Evolutionary conservation across 1,140 invertebrate species (phyloP).

Genomic region (Anthonomus grandis): DNA sequence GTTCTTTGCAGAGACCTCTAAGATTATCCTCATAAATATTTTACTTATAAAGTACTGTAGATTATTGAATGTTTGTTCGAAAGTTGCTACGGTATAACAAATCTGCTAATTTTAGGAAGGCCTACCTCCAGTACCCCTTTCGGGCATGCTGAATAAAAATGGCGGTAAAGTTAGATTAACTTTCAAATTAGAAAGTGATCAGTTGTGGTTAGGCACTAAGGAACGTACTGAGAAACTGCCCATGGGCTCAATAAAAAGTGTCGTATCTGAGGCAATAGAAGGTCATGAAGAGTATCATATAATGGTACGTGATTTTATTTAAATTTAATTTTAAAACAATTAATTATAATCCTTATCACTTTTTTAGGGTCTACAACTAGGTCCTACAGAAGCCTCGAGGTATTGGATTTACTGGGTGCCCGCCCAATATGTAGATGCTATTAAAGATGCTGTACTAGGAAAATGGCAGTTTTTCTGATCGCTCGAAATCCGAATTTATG

Average conservation of each 20-base stretch:
- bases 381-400: constrained; percentile 82
- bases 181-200: constrained; percentile 89
- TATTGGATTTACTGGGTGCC: constrained; percentile 97
- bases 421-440: constrained; percentile 85
- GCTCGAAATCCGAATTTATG: too few species aligned
- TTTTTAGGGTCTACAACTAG: constrained; percentile 74
- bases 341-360: not conserved
- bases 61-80: too few species aligned
- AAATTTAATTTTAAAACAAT: not conserved
- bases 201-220: constrained; percentile 92
- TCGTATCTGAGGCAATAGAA: constrained; percentile 80
- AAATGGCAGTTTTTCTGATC: constrained; percentile 80
- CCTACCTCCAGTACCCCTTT: constrained; percentile 76
- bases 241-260: constrained; percentile 86
- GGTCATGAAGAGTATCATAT: constrained; percentile 92
- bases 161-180: constrained; percentile 91
- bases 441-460: constrained; percentile 86
- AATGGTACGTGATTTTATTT: constrained; percentile 67
- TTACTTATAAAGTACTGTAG: too few species aligned
- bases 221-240: constrained; percentile 90
- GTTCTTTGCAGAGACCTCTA: too few species aligned
- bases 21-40: too few species aligned
- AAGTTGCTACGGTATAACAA: too few species aligned
- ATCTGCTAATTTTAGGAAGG: constrained; percentile 60
- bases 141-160: constrained; percentile 88